A percentile compares a stretch with the other conserved stretches of the same genome.
Evolutionary conservation across 2,888 invertebrate genomes (phyloP).

Genomic region (Lithophane ornitopus): DNA sequence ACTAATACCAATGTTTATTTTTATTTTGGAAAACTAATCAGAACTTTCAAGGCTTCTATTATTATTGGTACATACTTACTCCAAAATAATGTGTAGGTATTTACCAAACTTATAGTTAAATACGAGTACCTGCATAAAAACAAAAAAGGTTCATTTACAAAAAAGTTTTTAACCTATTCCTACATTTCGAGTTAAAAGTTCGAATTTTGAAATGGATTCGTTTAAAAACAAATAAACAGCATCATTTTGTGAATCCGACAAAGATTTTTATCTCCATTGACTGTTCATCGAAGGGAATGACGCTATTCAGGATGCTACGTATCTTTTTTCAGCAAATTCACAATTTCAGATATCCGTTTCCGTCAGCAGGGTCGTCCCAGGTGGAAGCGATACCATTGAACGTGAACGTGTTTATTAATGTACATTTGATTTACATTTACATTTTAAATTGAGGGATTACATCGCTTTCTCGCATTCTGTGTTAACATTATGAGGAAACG

Average conservation of each 20-base stretch:
- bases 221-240: conserved; percentile 34
- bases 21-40: conserved; percentile 10
- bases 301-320: conserved; percentile 39
- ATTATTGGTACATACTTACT: not conserved
- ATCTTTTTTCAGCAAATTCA: conserved; percentile 45
- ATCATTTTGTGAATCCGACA: conserved; percentile 46
- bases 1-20: not conserved
- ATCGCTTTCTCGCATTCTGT: not conserved
- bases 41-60: not conserved
- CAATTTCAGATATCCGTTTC: conserved; percentile 58
- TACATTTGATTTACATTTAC: conserved; percentile 30
- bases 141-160: not conserved
- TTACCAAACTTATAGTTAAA: not conserved
- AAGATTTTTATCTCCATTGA: conserved; percentile 52
- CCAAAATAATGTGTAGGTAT: not conserved
- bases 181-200: not conserved
- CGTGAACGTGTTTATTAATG: conserved; percentile 23
- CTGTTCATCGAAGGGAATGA: conserved; percentile 48
- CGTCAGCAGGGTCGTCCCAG: conserved; percentile 28
- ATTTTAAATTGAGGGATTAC: conserved; percentile 15
- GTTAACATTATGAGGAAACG: not conserved
- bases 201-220: not conserved
- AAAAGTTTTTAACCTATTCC: not conserved
- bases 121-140: not conserved
- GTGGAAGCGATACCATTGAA: conserved; percentile 21